These are phyloP conservation scores for Leucophenga maculata DNA, from an alignment of 2,888 invertebrate species.

Conservation along the genomic window DNA sequence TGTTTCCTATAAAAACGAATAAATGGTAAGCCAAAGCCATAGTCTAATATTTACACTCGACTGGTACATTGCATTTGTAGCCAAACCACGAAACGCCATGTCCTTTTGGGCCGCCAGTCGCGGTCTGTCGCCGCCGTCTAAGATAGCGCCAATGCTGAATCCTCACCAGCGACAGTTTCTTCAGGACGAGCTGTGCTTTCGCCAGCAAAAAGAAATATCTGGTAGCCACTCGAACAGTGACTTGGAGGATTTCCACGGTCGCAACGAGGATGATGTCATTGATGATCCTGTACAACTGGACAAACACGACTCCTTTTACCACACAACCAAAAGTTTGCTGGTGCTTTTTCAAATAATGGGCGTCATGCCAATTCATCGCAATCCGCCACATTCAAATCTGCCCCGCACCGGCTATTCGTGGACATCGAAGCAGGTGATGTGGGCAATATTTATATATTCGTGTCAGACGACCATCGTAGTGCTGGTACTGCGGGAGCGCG, in stretches of 20 bases:
- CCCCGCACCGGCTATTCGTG: slow-evolving; percentile 77
- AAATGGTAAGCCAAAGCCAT: no score
- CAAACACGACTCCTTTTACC: slow-evolving; percentile 80
- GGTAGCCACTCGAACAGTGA: slow-evolving; percentile 43
- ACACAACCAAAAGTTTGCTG: slow-evolving; percentile 80
- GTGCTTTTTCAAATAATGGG: slow-evolving; percentile 84
- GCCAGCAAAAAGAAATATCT: slow-evolving; percentile 63
- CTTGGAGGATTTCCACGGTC: slow-evolving; percentile 64
- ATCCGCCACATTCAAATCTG: slow-evolving; percentile 73
- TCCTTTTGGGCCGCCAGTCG: slow-evolving; percentile 66
- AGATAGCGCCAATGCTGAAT: slow-evolving; percentile 69
- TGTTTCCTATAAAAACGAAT: no score
- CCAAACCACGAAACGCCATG: slow-evolving; percentile 47
- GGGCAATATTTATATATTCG: slow-evolving; percentile 79
- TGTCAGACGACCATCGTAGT: slow-evolving; percentile 77
- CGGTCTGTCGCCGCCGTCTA: slow-evolving; percentile 54
- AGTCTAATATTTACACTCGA: no score
- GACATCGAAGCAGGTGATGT: slow-evolving; percentile 79
- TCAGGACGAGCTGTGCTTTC: slow-evolving; percentile 69
- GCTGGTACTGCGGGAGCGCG: slow-evolving; percentile 74
- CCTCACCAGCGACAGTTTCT: slow-evolving; percentile 71
- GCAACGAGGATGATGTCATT: slow-evolving; percentile 70
- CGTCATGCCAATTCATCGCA: slow-evolving; percentile 82
- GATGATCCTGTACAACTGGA: slow-evolving; percentile 77
- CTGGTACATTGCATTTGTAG: not conserved